Evolutionary conservation across 2,797 vertebrate genomes (phyloP), one percentile per base, ranked within the genome.

Genomic region (Eupleurogrammus muticus): DNA sequence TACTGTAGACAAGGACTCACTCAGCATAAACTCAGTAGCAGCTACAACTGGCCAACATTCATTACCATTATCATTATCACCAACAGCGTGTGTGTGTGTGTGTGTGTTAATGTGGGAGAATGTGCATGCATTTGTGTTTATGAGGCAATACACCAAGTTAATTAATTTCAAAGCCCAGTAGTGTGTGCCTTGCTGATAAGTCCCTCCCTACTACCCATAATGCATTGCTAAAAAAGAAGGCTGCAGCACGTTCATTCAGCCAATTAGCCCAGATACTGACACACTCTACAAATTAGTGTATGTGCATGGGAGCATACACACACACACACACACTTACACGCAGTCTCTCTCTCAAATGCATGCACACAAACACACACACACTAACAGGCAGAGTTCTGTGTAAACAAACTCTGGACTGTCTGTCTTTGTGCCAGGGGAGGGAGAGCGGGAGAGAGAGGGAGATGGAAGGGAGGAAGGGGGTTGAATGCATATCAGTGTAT

Each of bases 211-310:
- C 87, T 93, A 92, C 91, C 93, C 90, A 92, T 79, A 93, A 93
- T 93, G 89, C 92, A 83, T 87, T 87, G 85, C 91, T 85, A 72
- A 64, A 89, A 82, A 85, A 92, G 90, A 93, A 89, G 86, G 84
- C 84, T 87, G 79, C 85, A 82, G 83, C 54, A 63, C 83, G 82
- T 89, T 92, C 81, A 91, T 89, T 88, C 87, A 84, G 89, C 92
- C 94, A 94, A 94, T 95, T 94, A 94, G 92, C 91, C 87, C 82
- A 92, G 90, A 93, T 92, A 92, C 92, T 93, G 85, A 86, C 89
- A 86, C 90, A 92, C 90, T 93, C 88, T 88, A 88, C 92, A 93
- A 92, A 94, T 90, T 88, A 87, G 83, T 44, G 55, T 73, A 58
- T 71, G 51, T 72, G 66, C 66, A 51, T 58, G 32, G 34, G 36